Percentiles rank a stretch among this genome's conserved stretches.
Conservation (phyloP, 2,888 invertebrate genomes). For the Gymnocheta viridis region DNA sequence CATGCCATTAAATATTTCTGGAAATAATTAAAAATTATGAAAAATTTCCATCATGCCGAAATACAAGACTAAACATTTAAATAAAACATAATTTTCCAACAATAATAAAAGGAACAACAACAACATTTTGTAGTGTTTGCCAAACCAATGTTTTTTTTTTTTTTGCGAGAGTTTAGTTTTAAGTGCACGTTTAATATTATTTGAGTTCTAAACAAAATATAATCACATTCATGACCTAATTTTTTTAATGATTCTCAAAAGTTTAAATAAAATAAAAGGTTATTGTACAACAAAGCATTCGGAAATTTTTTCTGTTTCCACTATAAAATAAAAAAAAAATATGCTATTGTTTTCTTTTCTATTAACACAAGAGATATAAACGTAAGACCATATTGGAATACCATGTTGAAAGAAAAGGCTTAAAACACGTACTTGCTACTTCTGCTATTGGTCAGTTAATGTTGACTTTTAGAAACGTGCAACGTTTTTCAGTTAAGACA, state of each 20-base stretch:
- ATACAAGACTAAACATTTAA: too few relatives aligned
- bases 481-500: not conserved
- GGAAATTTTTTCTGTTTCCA: not conserved
- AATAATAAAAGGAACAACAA: too few relatives aligned
- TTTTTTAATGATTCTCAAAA: constrained; percentile 48
- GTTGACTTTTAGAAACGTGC: constrained; percentile 8
- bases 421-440: constrained; percentile 25
- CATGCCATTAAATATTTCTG: too few relatives aligned
- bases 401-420: not conserved
- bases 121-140: too few relatives aligned
- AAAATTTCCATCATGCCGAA: too few relatives aligned
- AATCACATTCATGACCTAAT: constrained; percentile 39
- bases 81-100: too few relatives aligned
- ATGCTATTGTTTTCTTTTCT: constrained; percentile 15
- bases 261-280: constrained; percentile 31
- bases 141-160: too few relatives aligned
- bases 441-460: constrained; percentile 3
- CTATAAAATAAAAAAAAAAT: constrained; percentile 15
- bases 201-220: constrained; percentile 17
- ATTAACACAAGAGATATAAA: constrained; percentile 28
- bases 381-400: not conserved
- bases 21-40: too few relatives aligned
- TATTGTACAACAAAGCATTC: not conserved
- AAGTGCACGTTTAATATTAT: constrained; percentile 8
- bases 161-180: not conserved